Evolutionary conservation across 2,113 vertebrate genomes (phyloP), one percentile per base, ranked within the genome.

Genomic region (Forbesichthys agassizii): DNA sequence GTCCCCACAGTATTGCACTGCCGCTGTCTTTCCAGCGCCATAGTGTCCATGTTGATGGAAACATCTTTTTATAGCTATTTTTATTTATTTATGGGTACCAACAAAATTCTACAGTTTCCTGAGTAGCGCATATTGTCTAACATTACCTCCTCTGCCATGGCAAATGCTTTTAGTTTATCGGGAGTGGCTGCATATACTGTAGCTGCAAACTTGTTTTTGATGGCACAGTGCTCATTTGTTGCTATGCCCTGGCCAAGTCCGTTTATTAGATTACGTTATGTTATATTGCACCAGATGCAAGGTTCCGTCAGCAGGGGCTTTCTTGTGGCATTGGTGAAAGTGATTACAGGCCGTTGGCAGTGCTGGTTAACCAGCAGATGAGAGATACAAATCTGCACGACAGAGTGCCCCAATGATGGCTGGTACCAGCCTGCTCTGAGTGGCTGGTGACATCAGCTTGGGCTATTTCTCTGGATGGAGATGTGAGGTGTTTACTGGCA

Each of bases 331-430:
- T 54, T 70, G 71, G 66, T 56, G 69, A 75, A 79, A 60, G 75
- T 75, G 81, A 85, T 87, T 78, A 88, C 62, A 88, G 77, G 48
- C 72, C 62, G 75, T 82, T 91, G 84, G 81, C 84, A 84, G 74
- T 48, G 54, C 72, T 61, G 66, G 60, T 72, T 71, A 74, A 82
- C 71, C 74, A 76, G 64, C 73, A 74, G 79, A 79, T 86, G 83
- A 86, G 77, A 85, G 73, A 86, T 82, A 85, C 55, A 78, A 87
- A 85, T 77, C 66, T 7, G 58, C 79, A 86, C 74, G 79, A 60
- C 65, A 73, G 68, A 78, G 61, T 70, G 75, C 80, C 76, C 67
- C 67, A 61, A 75, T 67, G 70, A 75, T 42, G 66, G 60, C 58
- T 78, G 67, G 75, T 36, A 33, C 67, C 54, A 11, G 65, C 61